Evolutionary conservation across 2,113 vertebrate species (phyloP), one percentile per base, ranked within the genome.

Genomic region (Ceyx margarethae): DNA sequence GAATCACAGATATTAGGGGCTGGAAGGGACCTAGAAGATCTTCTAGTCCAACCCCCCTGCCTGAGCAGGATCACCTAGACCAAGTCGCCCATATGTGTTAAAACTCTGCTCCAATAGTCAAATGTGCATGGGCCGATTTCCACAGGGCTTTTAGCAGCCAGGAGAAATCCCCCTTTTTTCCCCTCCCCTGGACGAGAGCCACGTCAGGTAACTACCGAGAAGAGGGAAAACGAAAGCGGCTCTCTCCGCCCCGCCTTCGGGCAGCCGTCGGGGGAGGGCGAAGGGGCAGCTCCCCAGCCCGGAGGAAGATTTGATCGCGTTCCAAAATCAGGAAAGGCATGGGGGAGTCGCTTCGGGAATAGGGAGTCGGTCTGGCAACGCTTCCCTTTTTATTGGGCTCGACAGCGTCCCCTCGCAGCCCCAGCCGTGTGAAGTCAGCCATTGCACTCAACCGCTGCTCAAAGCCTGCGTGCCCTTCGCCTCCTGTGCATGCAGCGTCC

Each of bases 141-240:
- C 37, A 0, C 1, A 4, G 20, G 35, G n/a, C 29, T 61, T 37
- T 25, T 3, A 31, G 9, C 8, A 13, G 1, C 6, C 0, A 1
- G 28, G 8, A 22, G 11, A 15, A 31, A 3, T 11, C 11, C 9
- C 33, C 8, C 10, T 1, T 23, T 3, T 6, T 3, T 6, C 9
- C 5, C 40, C 26, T 11, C 29, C 50, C 18, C 31, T 1, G 21
- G 5, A 7, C 12, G 1, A 19, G 5, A 2, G 21, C 35, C 3
- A 7, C 1, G 12, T 42, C 56, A 67, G 29, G 14, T 43, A 64
- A 61, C 42, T 15, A 2, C 18, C 13, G 19, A 8, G 33, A 56
- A 31, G 25, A 13, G 1, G 6, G n/a, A n/a, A 54, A 43, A 15
- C 15, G 19, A 21, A 20, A 22, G n/a, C 20, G 11, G 37, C 37